Evolutionary conservation across 2,888 invertebrate species (phyloP).

Genomic region (Chironomus riparius): DNA sequence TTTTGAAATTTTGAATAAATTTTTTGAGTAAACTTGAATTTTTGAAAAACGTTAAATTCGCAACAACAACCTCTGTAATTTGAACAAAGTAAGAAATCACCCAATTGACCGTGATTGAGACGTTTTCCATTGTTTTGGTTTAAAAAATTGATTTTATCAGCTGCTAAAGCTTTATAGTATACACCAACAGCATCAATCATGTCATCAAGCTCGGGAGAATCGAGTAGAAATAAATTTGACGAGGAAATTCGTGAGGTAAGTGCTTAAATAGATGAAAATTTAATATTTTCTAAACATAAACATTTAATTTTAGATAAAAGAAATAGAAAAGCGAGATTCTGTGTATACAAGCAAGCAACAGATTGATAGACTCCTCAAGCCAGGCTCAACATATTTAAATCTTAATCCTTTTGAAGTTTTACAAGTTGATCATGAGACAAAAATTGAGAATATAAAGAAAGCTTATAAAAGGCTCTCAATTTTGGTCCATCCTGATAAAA

Average conservation of each 20-base stretch:
- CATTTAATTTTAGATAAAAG: slow-evolving; percentile 73
- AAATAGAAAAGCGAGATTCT: slow-evolving; percentile 95
- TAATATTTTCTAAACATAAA: not conserved
- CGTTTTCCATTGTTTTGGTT: too few relatives aligned
- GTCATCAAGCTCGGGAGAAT: not conserved
- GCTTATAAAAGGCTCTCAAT: slow-evolving; percentile 94
- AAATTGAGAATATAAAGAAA: slow-evolving; percentile 89
- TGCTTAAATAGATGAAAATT: not conserved
- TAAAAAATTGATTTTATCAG: too few relatives aligned
- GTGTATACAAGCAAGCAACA: slow-evolving; percentile 95
- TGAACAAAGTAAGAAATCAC: too few relatives aligned
- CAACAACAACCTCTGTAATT: too few relatives aligned
- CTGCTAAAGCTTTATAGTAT: too few relatives aligned
- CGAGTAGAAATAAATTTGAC: slow-evolving; percentile 5
- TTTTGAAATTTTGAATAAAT: not conserved
- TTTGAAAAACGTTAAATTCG: too few relatives aligned
- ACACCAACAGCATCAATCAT: not conserved
- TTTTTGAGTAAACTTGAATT: too few relatives aligned
- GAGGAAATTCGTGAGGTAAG: slow-evolving; percentile 12
- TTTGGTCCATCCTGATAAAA: slow-evolving; percentile 98
- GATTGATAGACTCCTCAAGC: slow-evolving; percentile 87
- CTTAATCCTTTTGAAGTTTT: slow-evolving; percentile 89
- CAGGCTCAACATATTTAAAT: slow-evolving; percentile 98
- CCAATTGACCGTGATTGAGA: too few relatives aligned
- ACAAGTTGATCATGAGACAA: slow-evolving; percentile 81